Percentiles rank a stretch among this genome's conserved stretches.
Conservation (phyloP, 2,113 vertebrate species). For the Numenius arquata region DNA sequence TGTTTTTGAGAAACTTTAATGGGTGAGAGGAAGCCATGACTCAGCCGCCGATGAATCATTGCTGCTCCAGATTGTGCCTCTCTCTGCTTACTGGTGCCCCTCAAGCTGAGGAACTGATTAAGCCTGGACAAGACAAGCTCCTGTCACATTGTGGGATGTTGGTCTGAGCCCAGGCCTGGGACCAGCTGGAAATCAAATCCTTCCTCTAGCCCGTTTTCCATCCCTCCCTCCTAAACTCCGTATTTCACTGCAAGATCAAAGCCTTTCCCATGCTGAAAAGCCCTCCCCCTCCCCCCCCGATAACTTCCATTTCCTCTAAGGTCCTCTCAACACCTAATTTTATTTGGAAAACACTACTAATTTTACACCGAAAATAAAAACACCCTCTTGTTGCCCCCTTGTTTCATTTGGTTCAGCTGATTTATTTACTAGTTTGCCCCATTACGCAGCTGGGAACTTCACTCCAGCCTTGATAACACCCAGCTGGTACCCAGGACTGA, state of each 20-base stretch:
- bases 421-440: background rate
- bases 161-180: background rate
- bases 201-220: background rate
- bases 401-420: background rate
- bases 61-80: background rate
- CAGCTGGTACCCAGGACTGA: background rate
- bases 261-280: background rate
- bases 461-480: background rate
- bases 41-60: conserved; percentile 3
- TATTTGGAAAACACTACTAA: background rate
- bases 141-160: background rate
- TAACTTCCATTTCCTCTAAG: background rate
- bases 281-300: rapidly evolving
- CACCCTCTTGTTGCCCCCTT: background rate
- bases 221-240: background rate
- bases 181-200: background rate
- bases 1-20: background rate
- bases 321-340: background rate
- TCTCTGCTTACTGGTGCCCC: background rate
- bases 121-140: background rate
- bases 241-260: background rate
- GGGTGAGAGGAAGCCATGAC: conserved; percentile 21
- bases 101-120: background rate
- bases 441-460: background rate
- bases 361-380: background rate